Percentiles rank a stretch among this genome's conserved stretches.
Conservation (phyloP, 2,797 vertebrate species). For the Poeciliopsis turneri region DNA sequence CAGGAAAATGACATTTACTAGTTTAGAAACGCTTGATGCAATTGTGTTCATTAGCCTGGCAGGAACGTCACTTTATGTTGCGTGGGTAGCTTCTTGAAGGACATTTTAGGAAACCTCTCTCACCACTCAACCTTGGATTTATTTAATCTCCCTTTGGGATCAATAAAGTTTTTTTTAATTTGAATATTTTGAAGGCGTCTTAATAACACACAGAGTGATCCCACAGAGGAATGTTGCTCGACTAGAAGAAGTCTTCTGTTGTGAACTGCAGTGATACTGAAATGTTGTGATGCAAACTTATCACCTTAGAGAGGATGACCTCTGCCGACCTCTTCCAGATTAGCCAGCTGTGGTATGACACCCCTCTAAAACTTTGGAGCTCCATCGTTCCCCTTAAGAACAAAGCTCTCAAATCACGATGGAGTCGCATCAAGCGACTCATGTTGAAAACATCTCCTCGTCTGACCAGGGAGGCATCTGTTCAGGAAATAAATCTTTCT, state of each 20-base stretch:
- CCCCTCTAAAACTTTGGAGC: neutral
- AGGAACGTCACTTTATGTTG: neutral
- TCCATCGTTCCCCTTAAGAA: neutral
- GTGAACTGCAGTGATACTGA: neutral
- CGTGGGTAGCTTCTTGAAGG: neutral
- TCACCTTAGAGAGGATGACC: neutral
- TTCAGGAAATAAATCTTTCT: neutral
- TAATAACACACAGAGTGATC: neutral
- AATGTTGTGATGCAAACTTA: neutral
- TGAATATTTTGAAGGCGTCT: neutral
- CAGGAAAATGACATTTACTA: neutral
- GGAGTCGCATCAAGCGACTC: neutral
- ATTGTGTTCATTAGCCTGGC: neutral
- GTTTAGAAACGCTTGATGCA: neutral
- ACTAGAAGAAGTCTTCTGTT: neutral
- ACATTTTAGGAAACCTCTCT: neutral
- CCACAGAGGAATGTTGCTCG: neutral
- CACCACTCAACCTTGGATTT: neutral
- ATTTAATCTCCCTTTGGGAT: too few species aligned
- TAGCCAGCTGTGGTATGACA: neutral
- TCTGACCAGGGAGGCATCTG: neutral
- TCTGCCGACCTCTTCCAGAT: neutral
- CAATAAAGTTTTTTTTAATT: too few species aligned
- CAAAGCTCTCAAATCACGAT: neutral
- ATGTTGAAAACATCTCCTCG: neutral